Evolutionary conservation across 2,888 invertebrate species (phyloP).

Genomic region (Hypolimnas misippus): DNA sequence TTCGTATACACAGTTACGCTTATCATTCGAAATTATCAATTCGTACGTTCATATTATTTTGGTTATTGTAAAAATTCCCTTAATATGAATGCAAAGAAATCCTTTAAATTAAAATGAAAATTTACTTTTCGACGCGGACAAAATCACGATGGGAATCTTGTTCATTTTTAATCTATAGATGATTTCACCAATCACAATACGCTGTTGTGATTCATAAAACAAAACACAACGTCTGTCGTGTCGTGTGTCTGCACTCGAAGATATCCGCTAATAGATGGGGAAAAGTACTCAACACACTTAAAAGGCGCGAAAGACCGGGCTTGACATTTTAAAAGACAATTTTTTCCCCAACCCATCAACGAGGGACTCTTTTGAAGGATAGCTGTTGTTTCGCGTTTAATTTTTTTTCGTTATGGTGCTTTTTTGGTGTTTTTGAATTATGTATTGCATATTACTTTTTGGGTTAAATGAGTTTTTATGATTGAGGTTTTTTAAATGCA

Average conservation of each 20-base stretch:
- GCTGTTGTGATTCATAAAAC: not conserved
- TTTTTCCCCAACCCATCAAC: not conserved
- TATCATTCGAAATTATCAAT: too few relatives aligned
- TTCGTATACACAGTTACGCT: too few relatives aligned
- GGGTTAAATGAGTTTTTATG: too few relatives aligned
- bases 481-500: too few relatives aligned
- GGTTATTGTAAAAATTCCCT: too few relatives aligned
- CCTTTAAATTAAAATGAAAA: too few relatives aligned
- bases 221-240: not conserved
- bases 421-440: not conserved
- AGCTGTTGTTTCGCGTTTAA: not conserved
- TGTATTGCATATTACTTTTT: not conserved
- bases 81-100: too few relatives aligned
- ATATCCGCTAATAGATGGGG: slow-evolving; percentile 24
- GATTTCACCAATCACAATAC: not conserved
- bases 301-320: slow-evolving; percentile 10
- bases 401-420: not conserved
- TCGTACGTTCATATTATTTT: too few relatives aligned
- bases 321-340: slow-evolving; percentile 15
- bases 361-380: not conserved
- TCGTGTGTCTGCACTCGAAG: slow-evolving; percentile 21
- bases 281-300: slow-evolving; percentile 20
- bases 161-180: too few relatives aligned
- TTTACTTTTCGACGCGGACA: too few relatives aligned
- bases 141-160: too few relatives aligned